Base-by-base conservation (phyloP, 2,888 invertebrate species). In the Sepiola atlantica region DNA sequence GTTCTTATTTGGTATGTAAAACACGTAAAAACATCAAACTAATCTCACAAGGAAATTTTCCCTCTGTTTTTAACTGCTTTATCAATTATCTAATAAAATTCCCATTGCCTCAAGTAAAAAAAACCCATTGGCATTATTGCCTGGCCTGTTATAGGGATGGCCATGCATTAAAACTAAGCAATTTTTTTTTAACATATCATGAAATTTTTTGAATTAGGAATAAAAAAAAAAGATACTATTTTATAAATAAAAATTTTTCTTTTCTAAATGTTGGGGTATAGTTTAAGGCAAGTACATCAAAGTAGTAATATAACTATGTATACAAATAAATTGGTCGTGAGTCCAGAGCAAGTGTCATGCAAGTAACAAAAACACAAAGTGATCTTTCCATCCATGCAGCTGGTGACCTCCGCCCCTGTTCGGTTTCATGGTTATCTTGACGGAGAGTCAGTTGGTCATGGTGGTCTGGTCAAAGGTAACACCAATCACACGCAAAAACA, bases 331-430 rank as follows among this genome's bases (percentile, higher is more conserved):
- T 77, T 77, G 77, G 77, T 12, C 12, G 77, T 77, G 77, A 16
- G n/a, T n/a, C 14, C 12, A 77, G n/a, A n/a, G n/a, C 77, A 77
- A 77, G 57, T 6, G 77, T 77, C 77, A 77, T 77, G 77, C 77
- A 77, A 77, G 45, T 77, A 77, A 77, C n/a, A 77, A 32, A n/a
- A 77, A 77, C 77, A 77, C 77, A 77, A n/a, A 77, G 77, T 32
- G 77, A 77, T 77, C n/a, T 77, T n/a, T 21, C n/a, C n/a, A 32
- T 77, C 77, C 77, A 77, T 77, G 77, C 77, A 77, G 77, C 4
- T n/a, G 77, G n/a, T 77, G 77, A 77, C n/a, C 77, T 32, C 77
- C n/a, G 77, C n/a, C 77, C 77, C 77, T n/a, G n/a, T 77, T 77
- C 21, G 12, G 77, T 77, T 77, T 45, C 4, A n/a, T 32, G 77